Evolutionary conservation across 2,797 vertebrate species (phyloP).

Genomic region (Sciurus vulgaris): DNA sequence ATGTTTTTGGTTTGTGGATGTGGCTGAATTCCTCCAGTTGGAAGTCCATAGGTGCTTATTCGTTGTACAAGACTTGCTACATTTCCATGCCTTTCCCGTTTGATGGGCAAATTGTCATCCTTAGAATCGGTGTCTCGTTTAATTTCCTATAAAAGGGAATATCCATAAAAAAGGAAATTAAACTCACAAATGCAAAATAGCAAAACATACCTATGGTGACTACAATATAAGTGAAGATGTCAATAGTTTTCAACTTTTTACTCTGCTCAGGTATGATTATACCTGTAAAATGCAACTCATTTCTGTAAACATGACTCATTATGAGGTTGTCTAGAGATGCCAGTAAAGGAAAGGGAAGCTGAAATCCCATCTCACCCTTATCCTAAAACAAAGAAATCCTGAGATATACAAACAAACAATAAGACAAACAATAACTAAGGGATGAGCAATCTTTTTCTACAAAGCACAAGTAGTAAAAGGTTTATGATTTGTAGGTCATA

Average conservation of each 20-base stretch:
- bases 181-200: conserved; percentile 57
- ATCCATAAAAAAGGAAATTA: conserved; percentile 56
- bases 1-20: conserved; percentile 89
- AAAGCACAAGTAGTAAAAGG: background rate
- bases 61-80: conserved; percentile 97
- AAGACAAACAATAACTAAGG: background rate
- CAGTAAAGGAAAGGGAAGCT: background rate
- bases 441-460: conserved; percentile 2
- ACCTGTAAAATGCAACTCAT: conserved; percentile 48
- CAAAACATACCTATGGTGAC: background rate
- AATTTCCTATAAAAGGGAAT: conserved; percentile 90
- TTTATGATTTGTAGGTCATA: background rate
- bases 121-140: conserved; percentile 93
- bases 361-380: background rate
- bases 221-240: background rate
- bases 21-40: conserved; percentile 94
- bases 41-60: conserved; percentile 96
- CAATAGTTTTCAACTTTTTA: conserved; percentile 28
- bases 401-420: conserved; percentile 47
- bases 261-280: background rate
- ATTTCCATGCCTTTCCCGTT: conserved; percentile 93
- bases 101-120: conserved; percentile 88
- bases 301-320: background rate
- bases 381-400: background rate
- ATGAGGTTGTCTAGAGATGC: background rate